Percentiles rank a stretch among this genome's conserved stretches.
Evolutionary conservation across 2,888 invertebrate species (phyloP).

Genomic region (Melanotus villosus): DNA sequence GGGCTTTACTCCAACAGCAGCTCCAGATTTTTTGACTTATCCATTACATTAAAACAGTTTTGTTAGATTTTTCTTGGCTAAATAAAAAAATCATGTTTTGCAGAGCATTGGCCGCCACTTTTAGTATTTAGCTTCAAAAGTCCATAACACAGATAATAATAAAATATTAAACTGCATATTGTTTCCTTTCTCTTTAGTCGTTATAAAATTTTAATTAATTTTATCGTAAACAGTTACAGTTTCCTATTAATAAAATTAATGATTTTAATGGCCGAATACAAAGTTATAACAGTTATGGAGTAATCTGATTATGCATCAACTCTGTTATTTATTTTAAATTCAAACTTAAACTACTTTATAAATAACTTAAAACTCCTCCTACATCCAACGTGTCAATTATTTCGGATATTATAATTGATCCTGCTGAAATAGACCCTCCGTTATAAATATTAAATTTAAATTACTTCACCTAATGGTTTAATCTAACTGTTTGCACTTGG

Average conservation of each 20-base stretch:
- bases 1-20: too few relatives aligned
- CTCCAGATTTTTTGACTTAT: too few relatives aligned
- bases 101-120: too few relatives aligned
- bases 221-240: not conserved
- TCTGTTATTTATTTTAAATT: conserved; percentile 16
- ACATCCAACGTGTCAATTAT: conserved; percentile 17
- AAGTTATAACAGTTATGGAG: not conserved
- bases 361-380: conserved; percentile 18
- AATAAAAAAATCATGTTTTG: too few relatives aligned
- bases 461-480: not conserved
- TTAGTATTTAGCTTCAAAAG: too few relatives aligned
- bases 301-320: not conserved
- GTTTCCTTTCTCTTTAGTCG: too few relatives aligned
- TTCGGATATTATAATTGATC: conserved; percentile 10
- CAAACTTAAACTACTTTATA: conserved; percentile 15
- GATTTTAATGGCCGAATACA: not conserved
- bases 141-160: too few relatives aligned
- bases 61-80: too few relatives aligned
- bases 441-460: conserved; percentile 20
- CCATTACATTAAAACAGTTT: too few relatives aligned
- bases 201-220: not conserved
- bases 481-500: too few relatives aligned
- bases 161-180: too few relatives aligned
- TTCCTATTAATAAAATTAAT: conserved; percentile 2
- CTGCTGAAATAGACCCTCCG: not conserved